Percentiles rank a stretch among this genome's conserved stretches.
Conservation (phyloP, 2,888 invertebrate genomes). For the Tolmerus cingulatus region DNA sequence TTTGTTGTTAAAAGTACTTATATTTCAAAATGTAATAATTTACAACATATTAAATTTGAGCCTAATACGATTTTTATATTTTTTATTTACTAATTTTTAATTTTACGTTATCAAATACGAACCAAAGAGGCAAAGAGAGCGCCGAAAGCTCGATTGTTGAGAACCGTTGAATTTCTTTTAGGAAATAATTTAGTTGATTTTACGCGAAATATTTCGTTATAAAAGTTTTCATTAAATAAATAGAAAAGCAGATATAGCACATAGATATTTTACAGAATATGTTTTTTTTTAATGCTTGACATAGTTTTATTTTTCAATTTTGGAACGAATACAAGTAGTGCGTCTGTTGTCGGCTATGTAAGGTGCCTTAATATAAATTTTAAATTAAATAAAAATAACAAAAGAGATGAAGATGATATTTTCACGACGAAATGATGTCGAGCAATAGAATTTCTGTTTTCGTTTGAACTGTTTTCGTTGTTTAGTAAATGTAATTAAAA, state of each 20-base stretch:
- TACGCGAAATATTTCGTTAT: not conserved
- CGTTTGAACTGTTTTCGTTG: not conserved
- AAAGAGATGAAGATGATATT: not conserved
- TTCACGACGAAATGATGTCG: not conserved
- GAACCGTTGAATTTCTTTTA: not conserved
- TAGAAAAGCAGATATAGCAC: not conserved
- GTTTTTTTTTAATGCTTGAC: not conserved
- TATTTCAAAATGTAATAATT: not conserved
- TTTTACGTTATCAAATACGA: not conserved
- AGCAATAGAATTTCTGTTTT: not conserved
- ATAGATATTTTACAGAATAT: constrained; percentile 1
- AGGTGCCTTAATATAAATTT: constrained; percentile 41
- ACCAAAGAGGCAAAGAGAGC: not conserved
- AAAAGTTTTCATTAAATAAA: not conserved
- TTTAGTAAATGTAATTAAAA: not conserved
- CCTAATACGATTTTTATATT: not conserved
- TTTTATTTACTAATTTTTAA: not conserved
- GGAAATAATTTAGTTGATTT: not conserved
- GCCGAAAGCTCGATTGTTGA: constrained; percentile 36
- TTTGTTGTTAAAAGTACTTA: not conserved
- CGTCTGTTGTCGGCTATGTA: constrained; percentile 36
- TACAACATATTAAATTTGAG: not conserved
- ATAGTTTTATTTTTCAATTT: constrained; percentile 2
- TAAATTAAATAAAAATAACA: constrained; percentile 15
- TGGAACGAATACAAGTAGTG: constrained; percentile 21